phyloP scores from a whole-genome alignment of 2,888 invertebrate genomes.

The Barypeithes pellucidus region DNA sequence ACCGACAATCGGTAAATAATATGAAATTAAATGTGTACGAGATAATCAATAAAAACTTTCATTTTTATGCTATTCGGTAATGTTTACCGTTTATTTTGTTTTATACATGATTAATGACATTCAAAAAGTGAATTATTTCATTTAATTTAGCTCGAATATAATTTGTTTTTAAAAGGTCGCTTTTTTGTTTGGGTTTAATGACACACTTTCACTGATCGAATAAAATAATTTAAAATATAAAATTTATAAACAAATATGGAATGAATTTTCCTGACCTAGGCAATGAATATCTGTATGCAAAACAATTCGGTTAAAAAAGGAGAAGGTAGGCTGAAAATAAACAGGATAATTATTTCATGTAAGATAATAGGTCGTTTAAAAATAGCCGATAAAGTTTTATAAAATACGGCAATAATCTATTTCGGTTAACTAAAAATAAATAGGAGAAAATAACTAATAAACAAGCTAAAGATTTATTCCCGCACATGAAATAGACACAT shows the following conservation, averaged over 20 bases:
- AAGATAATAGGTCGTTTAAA: no score
- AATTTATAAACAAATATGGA: conserved; percentile 24
- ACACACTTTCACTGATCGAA: conserved; percentile 49
- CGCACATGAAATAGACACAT: no score
- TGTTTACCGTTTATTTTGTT: conserved; percentile 51
- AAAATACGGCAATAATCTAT: no score
- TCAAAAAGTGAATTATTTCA: conserved; percentile 52
- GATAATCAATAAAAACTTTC: conserved; percentile 49
- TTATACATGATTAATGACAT: conserved; percentile 49
- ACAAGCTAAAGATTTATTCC: no score
- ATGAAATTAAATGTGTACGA: conserved; percentile 41
- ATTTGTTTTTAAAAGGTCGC: conserved; percentile 45
- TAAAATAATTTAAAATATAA: conserved; percentile 46
- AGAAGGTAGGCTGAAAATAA: no score
- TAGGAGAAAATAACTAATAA: no score
- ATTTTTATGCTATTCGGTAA: conserved; percentile 48
- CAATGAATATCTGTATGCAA: conserved; percentile 11
- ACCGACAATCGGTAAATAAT: conserved; percentile 43
- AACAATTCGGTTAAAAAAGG: no score
- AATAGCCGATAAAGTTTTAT: no score
- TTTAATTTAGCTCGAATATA: conserved; percentile 47
- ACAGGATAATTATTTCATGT: no score
- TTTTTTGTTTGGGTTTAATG: conserved; percentile 48
- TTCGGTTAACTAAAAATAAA: no score
- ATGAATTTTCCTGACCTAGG: conserved; percentile 30